A percentile compares a stretch with the other conserved stretches of the same genome.
Conservation (phyloP, 2,888 invertebrate species). For the Atethmia centrago region DNA sequence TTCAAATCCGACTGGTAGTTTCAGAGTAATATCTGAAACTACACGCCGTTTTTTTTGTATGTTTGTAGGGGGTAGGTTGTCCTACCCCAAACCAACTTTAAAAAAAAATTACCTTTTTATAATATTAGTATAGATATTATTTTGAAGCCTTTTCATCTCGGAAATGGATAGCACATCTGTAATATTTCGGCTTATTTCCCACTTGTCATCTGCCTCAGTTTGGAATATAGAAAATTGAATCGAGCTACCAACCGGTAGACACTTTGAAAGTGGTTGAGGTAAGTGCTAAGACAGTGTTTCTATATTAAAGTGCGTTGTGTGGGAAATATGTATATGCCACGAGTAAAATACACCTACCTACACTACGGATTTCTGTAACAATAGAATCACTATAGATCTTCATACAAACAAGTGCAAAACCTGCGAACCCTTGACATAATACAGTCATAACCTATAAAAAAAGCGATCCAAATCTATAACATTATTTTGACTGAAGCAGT, state of each 20-base stretch:
- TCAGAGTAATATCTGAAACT: too few relatives aligned
- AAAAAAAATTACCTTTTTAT: too few relatives aligned
- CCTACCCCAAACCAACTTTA: too few relatives aligned
- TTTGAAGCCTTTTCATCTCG: constrained; percentile 71
- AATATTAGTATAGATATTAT: too few relatives aligned
- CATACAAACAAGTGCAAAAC: background rate
- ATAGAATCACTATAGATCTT: background rate
- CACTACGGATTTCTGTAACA: too few relatives aligned
- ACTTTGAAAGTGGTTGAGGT: constrained; percentile 20
- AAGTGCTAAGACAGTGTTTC: constrained; percentile 11
- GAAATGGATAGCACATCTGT: constrained; percentile 64
- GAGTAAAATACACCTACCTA: too few relatives aligned
- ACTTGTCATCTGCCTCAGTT: constrained; percentile 42
- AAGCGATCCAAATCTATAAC: constrained; percentile 24
- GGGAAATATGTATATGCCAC: background rate
- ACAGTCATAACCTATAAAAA: constrained; percentile 22
- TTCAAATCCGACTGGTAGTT: too few relatives aligned
- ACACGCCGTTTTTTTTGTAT: too few relatives aligned
- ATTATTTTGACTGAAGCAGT: constrained; percentile 36
- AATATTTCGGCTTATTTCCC: constrained; percentile 37
- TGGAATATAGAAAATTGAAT: constrained; percentile 41
- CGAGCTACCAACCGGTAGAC: constrained; percentile 9
- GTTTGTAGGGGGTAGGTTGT: too few relatives aligned
- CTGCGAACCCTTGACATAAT: background rate
- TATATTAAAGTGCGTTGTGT: background rate